Conservation (phyloP, 2,888 invertebrate genomes). For the Melolontha melolontha region DNA sequence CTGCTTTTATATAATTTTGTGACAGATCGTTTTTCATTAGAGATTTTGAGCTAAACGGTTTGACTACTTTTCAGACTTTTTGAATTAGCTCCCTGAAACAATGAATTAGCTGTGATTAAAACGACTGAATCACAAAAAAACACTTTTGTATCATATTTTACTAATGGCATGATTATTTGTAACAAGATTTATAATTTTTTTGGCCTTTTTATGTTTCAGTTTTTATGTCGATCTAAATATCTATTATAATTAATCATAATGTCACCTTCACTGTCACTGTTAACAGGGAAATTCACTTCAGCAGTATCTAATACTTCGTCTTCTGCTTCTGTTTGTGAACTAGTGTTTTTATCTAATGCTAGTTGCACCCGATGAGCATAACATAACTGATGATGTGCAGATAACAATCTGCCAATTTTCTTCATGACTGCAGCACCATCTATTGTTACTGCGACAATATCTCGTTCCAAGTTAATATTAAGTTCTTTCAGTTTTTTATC, state of each 20-base stretch:
- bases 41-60: constrained; percentile 21
- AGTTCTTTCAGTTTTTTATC: too few species aligned
- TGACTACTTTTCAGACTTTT: constrained; percentile 2
- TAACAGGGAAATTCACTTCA: too few species aligned
- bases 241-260: constrained; percentile 6
- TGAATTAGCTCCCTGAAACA: too few species aligned
- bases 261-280: background rate
- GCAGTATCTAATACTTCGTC: constrained; percentile 1
- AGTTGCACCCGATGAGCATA: constrained; percentile 8
- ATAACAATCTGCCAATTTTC: constrained; percentile 3
- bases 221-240: too few species aligned
- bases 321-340: constrained; percentile 14
- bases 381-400: constrained; percentile 18
- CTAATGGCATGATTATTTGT: too few species aligned
- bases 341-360: constrained; percentile 7
- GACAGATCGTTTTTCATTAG: constrained; percentile 20
- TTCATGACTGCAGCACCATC: constrained; percentile 24
- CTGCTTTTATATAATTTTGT: too few species aligned
- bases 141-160: too few species aligned
- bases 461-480: too few species aligned
- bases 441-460: constrained; percentile 17
- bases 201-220: background rate
- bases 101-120: too few species aligned
- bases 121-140: too few species aligned
- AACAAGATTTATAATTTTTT: too few species aligned